phyloP scores from a whole-genome alignment of 1,140 invertebrate genomes.

The Drosophila sproati region DNA sequence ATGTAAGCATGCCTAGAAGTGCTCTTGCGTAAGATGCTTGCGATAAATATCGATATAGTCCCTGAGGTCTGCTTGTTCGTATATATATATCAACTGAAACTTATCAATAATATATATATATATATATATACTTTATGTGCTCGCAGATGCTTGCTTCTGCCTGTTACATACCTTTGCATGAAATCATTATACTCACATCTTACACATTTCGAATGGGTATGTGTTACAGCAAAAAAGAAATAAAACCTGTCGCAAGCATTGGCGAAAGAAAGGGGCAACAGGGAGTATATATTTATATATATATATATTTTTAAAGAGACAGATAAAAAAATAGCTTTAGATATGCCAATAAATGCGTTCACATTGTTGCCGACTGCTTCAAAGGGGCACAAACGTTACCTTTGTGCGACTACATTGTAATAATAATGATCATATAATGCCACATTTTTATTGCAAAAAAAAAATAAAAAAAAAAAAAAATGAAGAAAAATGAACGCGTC shows the following conservation, averaged over 20 bases:
- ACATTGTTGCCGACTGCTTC: constrained; percentile 32
- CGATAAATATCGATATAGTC: too few species aligned
- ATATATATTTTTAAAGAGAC: background rate
- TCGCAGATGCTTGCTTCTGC: too few species aligned
- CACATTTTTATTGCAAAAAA: constrained; percentile 21
- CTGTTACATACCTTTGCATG: too few species aligned
- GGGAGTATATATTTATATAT: background rate
- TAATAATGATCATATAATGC: constrained; percentile 36
- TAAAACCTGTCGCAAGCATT: constrained; percentile 27
- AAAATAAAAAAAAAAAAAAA: background rate
- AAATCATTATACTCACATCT: too few species aligned
- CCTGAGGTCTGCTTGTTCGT: too few species aligned
- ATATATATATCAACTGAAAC: too few species aligned
- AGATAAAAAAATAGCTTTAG: constrained; percentile 17
- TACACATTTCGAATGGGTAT: too few species aligned
- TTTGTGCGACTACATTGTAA: constrained; percentile 36
- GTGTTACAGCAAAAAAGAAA: constrained; percentile 2
- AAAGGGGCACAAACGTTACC: constrained; percentile 13
- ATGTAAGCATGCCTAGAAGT: too few species aligned
- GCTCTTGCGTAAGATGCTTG: too few species aligned
- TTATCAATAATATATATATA: too few species aligned
- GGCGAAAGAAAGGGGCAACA: constrained; percentile 6
- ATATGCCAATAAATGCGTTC: constrained; percentile 30
- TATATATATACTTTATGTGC: too few species aligned
- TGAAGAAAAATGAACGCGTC: constrained; percentile 12